A percentile compares a stretch with the other conserved stretches of the same genome.
phyloP scores from a whole-genome alignment of 2,797 vertebrate species.

The Rhinella marina region DNA sequence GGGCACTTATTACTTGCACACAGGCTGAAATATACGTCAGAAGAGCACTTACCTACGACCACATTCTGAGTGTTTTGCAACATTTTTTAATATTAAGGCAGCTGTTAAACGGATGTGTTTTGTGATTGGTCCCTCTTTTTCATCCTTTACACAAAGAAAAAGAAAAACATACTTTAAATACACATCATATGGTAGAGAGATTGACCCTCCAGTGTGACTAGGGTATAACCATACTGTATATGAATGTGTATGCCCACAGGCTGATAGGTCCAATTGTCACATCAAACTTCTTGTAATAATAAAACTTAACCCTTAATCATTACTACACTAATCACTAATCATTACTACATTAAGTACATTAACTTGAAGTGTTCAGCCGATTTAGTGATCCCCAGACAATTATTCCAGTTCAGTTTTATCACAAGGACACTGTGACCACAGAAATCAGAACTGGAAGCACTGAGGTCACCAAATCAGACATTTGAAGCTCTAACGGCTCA shows the following conservation, averaged over 20 bases:
- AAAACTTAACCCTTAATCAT: too few relatives aligned
- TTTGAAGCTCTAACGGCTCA: background rate
- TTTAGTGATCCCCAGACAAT: background rate
- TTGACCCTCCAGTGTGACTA: too few relatives aligned
- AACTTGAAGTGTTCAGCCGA: too few relatives aligned
- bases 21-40: background rate
- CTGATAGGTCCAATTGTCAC: too few relatives aligned
- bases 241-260: too few relatives aligned
- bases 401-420: background rate
- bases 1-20: background rate
- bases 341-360: too few relatives aligned
- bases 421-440: too few relatives aligned
- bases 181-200: background rate
- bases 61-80: conserved; percentile 99
- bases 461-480: background rate
- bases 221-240: too few relatives aligned
- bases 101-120: conserved; percentile 99
- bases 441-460: too few relatives aligned
- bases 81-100: conserved; percentile 99
- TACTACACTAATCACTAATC: too few relatives aligned
- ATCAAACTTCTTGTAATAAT: too few relatives aligned
- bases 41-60: conserved; percentile 90
- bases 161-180: conserved; percentile 18
- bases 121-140: conserved; percentile 99
- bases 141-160: conserved; percentile 80